Evolutionary conservation across 2,888 invertebrate species (phyloP), one percentile per base, ranked within the genome.

Genomic region (Dyspetes luteomarginatus): DNA sequence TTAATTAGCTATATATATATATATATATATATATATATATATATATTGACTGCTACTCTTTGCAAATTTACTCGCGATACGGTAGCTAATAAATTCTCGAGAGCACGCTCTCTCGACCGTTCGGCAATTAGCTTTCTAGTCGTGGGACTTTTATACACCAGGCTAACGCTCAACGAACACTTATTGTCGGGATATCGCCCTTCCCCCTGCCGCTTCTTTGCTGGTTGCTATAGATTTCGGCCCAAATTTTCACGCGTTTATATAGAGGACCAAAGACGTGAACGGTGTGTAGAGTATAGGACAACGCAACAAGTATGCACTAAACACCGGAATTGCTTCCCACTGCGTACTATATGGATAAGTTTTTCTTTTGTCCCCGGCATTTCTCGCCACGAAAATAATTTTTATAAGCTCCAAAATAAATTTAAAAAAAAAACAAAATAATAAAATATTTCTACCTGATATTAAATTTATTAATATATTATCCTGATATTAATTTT

Each of bases 61-160:
- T 60, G 67, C 24, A 45, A 69, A 69, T 68, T 69, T 69, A 62
- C 75, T 69, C 62, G 76, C 62, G 30, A 62, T 69, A 69, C 69
- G 76, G 62, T 62, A 24, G 76, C 62, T 76, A 55, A 76, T 76
- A 76, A 76, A 76, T 64, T 52, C 62, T 36, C 43, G 68, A 62
- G 62, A 73, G 73, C 60, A 62, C 74, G 60, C 60, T 22, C 72
- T 48, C 45, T 15, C n/a, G 71, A 5, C 67, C 62, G 60, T 48
- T 62, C 60, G 36, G 71, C 78, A 78, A 83, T 79, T 82, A 82
- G 74, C 79, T 82, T 83, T 80, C 75, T 80, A 82, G 48, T 77
- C 69, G 58, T 36, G 68, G 68, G 56, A 73, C 58, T 69, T 64
- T 28, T 72, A 69, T 58, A 56, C 4, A 56, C 73, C n/a, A 30